phyloP scores from a whole-genome alignment of 2,888 invertebrate genomes.

The Sarcophaga variegata region DNA sequence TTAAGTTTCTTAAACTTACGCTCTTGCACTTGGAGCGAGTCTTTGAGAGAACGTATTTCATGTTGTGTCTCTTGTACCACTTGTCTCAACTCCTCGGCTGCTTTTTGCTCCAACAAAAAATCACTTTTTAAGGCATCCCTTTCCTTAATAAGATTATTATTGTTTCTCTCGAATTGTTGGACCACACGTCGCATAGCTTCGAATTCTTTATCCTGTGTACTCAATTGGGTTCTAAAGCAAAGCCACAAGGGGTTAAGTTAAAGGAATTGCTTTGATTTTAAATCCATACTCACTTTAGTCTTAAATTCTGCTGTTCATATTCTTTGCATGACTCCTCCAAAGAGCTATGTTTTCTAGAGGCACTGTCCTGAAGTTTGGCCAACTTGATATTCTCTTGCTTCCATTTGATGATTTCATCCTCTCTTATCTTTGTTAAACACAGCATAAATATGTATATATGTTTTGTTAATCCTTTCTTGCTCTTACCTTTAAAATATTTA shows the following conservation, averaged over 20 bases:
- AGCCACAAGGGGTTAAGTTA: conserved; percentile 5
- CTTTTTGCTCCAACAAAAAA: conserved; percentile 75
- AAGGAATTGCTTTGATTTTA: conserved; percentile 75
- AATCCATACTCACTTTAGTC: conserved; percentile 76
- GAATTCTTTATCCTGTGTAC: conserved; percentile 79
- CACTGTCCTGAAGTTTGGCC: conserved; percentile 78
- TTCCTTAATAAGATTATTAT: conserved; percentile 78
- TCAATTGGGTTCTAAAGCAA: conserved; percentile 75
- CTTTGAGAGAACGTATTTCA: conserved; percentile 78
- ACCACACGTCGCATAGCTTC: conserved; percentile 79
- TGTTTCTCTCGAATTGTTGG: conserved; percentile 77
- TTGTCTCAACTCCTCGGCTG: conserved; percentile 72
- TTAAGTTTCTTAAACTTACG: conserved; percentile 76
- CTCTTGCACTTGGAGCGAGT: conserved; percentile 76
- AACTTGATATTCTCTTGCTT: conserved; percentile 78
- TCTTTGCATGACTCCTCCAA: conserved; percentile 76
- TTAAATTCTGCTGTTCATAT: conserved; percentile 77
- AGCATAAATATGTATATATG: neutral
- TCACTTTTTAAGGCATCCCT: conserved; percentile 79
- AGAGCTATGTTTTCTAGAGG: conserved; percentile 77
- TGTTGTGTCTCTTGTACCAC: conserved; percentile 78
- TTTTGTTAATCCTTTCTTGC: neutral
- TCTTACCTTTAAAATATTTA: conserved; percentile 77
- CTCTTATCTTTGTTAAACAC: conserved; percentile 73
- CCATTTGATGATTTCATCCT: conserved; percentile 80